Evolutionary conservation across 2,113 vertebrate species (phyloP).

Genomic region (Formicarius rufipectus): DNA sequence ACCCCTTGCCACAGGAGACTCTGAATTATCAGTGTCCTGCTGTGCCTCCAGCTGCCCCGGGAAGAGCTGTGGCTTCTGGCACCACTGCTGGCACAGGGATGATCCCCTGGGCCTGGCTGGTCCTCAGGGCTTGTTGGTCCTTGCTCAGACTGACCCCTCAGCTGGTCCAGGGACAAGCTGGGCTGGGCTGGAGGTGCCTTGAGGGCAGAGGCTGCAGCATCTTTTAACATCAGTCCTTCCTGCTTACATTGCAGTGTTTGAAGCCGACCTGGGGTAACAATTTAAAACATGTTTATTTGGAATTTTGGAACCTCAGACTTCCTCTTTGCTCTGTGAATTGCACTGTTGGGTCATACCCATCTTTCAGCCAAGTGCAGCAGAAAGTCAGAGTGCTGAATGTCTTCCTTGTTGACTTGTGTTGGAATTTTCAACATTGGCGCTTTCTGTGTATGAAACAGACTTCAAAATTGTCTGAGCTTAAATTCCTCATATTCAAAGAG

Average conservation of each 20-base stretch:
- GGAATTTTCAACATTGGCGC: background rate
- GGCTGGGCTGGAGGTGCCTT: background rate
- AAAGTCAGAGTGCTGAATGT: background rate
- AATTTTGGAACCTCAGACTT: background rate
- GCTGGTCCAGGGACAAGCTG: background rate
- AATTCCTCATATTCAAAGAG: background rate
- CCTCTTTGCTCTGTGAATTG: background rate
- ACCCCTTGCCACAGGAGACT: background rate
- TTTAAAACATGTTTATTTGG: background rate
- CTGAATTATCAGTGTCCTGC: background rate
- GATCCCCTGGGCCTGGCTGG: rapidly evolving
- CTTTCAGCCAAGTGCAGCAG: background rate
- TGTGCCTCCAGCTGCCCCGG: background rate
- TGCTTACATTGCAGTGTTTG: background rate
- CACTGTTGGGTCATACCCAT: rapidly evolving
- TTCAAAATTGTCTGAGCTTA: background rate
- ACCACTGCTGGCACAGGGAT: background rate
- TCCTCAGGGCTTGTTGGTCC: too few species aligned
- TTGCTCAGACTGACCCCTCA: background rate
- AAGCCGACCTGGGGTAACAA: background rate
- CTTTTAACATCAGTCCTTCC: background rate
- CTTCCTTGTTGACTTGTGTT: background rate
- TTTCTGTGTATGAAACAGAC: background rate
- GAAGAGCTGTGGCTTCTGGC: background rate
- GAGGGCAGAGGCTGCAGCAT: background rate